Evolutionary conservation across 2,113 vertebrate species (phyloP), one percentile per base, ranked within the genome.

Genomic region (Passer montanus): DNA sequence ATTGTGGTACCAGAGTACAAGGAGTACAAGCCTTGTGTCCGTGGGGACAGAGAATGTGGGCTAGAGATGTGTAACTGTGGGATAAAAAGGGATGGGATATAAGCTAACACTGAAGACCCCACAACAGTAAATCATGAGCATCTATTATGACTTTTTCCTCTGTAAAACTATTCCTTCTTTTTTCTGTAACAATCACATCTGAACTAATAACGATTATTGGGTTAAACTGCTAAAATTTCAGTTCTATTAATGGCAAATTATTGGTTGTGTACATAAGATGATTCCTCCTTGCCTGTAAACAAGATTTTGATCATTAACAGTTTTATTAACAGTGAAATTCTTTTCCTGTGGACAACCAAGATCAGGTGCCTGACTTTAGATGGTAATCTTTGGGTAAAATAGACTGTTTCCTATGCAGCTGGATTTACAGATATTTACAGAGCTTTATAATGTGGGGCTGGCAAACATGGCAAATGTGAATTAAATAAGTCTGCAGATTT

Each of bases 11-110:
- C 35, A 46, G 7, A 83, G 7, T 13, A 80, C 20, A 69, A 11
- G 9, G 7, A 83, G 7, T 13, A 80, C 20, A 69, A 11, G 9
- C 3, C 33, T 68, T n/a, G 2, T 37, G 6, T 59, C 53, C 2
- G 1, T 20, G 4, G 13, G 10, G 9, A n/a, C n/a, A 22, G 3
- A 35, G 7, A 15, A 44, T 18, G 30, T 35, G 11, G 8, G 2
- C 1, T 15, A 62, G 14, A 73, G 50, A n/a, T 81, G 30, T 15
- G 50, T 13, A 35, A 14, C 1, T 50, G 9, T 33, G 10, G 13
- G 10, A 49, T 58, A 6, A 28, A 41, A 74, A 66, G 7, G 5
- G 35, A 15, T 3, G 2, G 13, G 3, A 11, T 47, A 62, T 4
- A 74, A 58, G 6, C 9, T 72, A 63, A 85, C 14, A 56, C 12